Conservation (phyloP, 2,888 invertebrate species). For the Dyspetes luteomarginatus region DNA sequence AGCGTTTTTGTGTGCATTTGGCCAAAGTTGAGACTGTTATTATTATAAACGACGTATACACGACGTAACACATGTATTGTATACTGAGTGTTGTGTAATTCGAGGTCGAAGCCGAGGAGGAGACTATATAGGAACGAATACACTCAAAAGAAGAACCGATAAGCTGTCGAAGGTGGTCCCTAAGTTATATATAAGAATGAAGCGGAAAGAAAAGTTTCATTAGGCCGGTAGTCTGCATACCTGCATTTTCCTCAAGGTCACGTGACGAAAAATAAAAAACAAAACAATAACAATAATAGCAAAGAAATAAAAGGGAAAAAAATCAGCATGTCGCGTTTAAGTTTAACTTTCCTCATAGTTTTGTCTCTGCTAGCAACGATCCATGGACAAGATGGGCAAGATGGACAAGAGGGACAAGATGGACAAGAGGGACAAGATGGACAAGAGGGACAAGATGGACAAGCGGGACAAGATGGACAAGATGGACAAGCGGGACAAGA, state of each 20-base stretch:
- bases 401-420: too few species aligned
- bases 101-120: not conserved
- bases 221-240: constrained; percentile 51
- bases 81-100: constrained; percentile 24
- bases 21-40: not conserved
- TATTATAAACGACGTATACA: constrained; percentile 10
- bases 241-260: constrained; percentile 44
- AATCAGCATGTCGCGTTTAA: constrained; percentile 42
- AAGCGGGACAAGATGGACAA: too few species aligned
- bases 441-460: too few species aligned
- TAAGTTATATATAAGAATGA: constrained; percentile 62
- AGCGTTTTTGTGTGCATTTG: not conserved
- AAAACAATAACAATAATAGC: not conserved
- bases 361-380: constrained; percentile 17
- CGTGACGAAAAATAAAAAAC: constrained; percentile 24
- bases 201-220: constrained; percentile 52
- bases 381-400: constrained; percentile 12
- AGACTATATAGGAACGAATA: not conserved
- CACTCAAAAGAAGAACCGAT: constrained; percentile 19
- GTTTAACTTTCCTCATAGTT: constrained; percentile 29
- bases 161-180: constrained; percentile 24
- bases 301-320: not conserved
- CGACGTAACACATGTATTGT: not conserved
- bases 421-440: too few species aligned
- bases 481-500: too few species aligned